Evolutionary conservation across 1,140 invertebrate species (phyloP), one percentile per base, ranked within the genome.

Genomic region (Elymnias hypermnestra): DNA sequence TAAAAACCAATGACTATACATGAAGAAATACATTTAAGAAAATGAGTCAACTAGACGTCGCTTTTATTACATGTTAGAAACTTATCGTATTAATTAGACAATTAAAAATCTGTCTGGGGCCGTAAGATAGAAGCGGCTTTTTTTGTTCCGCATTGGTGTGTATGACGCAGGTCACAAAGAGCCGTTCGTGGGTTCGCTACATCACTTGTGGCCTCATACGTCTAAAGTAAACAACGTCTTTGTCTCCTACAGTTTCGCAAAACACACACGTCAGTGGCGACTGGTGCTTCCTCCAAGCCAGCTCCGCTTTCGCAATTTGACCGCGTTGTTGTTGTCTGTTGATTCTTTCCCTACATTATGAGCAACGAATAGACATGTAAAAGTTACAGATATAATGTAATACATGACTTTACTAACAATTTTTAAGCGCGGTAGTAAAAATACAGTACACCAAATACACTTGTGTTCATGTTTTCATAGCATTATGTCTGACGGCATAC

Each of bases 191-290:
- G 23, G 18, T 31, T 26, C 22, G 22, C 17, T 9, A 38, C 25
- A 45, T 28, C 26, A 28, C 18, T 5, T 22, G 23, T 31, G 23
- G 22, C 23, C n/a, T 45, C 43, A 44, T 45, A 46, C 26, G 44
- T 47, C 36, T 31, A 37, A 25, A 47, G 44, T 39, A 47, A 47
- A 44, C 41, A 39, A 51, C 15, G 48, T 43, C 48, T 51, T 51
- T 51, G 48, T 51, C 48, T 51, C 22, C 21, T 38, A 37, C 26
- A 29, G 15, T 51, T 50, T 51, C 41, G 47, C 37, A 51, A 51
- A 44, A 44, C 39, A 43, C 13, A 14, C 10, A 37, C 39, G 19
- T 25, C 37, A 39, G 6, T 15, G 5, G 13, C 7, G 39, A 38
- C 43, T 50, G 42, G 40, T 23, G 23, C 35, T 50, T 43, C 47